Evolutionary conservation across 2,797 vertebrate species (phyloP).

Genomic region (Schizothorax lantsangensis): DNA sequence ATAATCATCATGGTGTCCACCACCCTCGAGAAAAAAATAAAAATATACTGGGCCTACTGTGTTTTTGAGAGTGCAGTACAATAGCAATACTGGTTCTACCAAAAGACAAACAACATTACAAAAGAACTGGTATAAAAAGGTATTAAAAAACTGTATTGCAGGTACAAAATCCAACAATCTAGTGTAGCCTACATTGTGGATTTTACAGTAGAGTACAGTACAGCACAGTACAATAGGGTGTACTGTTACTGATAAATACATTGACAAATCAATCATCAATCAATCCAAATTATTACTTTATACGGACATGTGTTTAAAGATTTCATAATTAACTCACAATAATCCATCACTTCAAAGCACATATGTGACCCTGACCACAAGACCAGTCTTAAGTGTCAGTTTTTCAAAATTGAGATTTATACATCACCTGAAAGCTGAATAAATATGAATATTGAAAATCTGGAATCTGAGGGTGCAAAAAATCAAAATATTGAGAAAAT

Average conservation of each 20-base stretch:
- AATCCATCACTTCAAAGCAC: neutral
- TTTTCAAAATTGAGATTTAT: too few species aligned
- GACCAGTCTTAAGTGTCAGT: too few species aligned
- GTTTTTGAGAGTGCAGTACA: neutral
- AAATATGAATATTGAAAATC: too few species aligned
- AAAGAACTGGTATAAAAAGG: neutral
- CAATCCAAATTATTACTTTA: neutral
- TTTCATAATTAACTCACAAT: neutral
- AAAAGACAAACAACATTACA: neutral
- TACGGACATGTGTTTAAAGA: neutral
- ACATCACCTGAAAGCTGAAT: too few species aligned
- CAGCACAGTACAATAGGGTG: neutral
- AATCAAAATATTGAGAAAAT: too few species aligned
- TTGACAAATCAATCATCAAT: neutral
- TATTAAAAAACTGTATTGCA: neutral
- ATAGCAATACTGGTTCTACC: neutral
- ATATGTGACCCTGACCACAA: neutral
- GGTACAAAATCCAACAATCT: neutral
- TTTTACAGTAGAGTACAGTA: neutral
- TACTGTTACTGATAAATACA: neutral
- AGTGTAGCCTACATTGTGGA: neutral
- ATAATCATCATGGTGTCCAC: neutral
- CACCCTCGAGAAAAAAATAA: neutral
- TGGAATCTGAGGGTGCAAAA: too few species aligned
- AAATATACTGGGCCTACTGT: too few species aligned